Evolutionary conservation across 2,797 vertebrate genomes (phyloP).

Genomic region (Sardinella longiceps): DNA sequence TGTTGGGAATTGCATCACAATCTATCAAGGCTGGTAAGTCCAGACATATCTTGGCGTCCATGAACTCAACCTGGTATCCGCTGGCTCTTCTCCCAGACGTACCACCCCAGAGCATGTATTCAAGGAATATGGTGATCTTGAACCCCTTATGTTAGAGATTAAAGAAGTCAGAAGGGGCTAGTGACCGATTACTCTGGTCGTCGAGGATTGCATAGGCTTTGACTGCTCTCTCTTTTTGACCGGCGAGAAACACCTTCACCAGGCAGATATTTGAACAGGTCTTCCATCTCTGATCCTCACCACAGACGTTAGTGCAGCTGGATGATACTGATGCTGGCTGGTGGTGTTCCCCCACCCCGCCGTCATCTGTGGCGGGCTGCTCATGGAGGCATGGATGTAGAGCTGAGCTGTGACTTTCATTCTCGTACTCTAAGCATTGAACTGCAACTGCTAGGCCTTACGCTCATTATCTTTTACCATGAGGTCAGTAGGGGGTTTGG

Average conservation of each 20-base stretch:
- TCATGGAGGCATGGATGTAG: no score
- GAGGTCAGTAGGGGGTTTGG: no score
- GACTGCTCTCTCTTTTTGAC: not conserved
- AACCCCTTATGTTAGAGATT: not conserved
- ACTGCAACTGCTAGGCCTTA: no score
- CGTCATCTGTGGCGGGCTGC: no score
- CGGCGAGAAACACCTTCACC: not conserved
- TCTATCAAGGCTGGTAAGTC: not conserved
- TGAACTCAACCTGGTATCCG: not conserved
- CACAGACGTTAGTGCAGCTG: constrained; percentile 32
- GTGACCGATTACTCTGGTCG: not conserved
- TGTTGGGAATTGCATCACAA: not conserved
- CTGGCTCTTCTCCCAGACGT: not conserved
- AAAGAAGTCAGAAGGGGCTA: not conserved
- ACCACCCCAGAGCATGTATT: not conserved
- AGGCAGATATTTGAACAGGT: constrained; percentile 19
- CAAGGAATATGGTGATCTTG: not conserved
- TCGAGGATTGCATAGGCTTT: not conserved
- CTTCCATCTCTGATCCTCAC: not conserved
- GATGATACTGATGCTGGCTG: not conserved
- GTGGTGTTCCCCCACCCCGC: no score
- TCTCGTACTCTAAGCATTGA: no score
- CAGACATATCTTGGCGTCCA: not conserved
- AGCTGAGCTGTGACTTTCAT: no score
- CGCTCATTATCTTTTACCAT: no score